Conservation (phyloP, 2,888 invertebrate species). For the Tethea ocularis region DNA sequence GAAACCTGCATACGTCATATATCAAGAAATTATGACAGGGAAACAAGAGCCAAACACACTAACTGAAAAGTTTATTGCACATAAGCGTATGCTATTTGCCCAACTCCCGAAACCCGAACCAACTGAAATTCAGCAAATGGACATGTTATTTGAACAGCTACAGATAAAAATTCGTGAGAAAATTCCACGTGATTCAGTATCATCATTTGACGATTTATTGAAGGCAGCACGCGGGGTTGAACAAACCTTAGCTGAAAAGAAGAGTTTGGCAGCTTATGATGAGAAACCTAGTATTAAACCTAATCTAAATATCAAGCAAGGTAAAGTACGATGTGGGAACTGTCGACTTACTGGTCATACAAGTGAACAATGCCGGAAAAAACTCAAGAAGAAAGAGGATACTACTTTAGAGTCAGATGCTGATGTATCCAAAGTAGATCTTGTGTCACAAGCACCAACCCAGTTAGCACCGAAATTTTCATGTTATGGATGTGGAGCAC, state of each 20-base stretch:
- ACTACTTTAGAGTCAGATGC: too few species aligned
- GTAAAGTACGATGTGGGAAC: too few species aligned
- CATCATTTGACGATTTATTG: slow-evolving; percentile 5
- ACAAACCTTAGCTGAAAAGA: too few species aligned
- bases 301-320: too few species aligned
- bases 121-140: not conserved
- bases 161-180: slow-evolving; percentile 8
- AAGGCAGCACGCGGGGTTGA: not conserved
- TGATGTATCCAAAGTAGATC: too few species aligned
- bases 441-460: too few species aligned
- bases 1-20: not conserved
- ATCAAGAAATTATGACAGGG: not conserved
- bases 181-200: slow-evolving; percentile 3
- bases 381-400: too few species aligned
- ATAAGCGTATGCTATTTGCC: slow-evolving; percentile 10
- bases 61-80: not conserved
- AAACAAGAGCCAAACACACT: not conserved
- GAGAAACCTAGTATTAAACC: too few species aligned
- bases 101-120: not conserved
- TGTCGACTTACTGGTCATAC: too few species aligned
- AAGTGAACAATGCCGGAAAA: too few species aligned
- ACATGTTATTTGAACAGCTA: slow-evolving; percentile 9
- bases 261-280: too few species aligned
- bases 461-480: not conserved
- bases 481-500: slow-evolving; percentile 26